Evolutionary conservation across 2,113 vertebrate genomes (phyloP).

Genomic region (Pomatostomus ruficeps): DNA sequence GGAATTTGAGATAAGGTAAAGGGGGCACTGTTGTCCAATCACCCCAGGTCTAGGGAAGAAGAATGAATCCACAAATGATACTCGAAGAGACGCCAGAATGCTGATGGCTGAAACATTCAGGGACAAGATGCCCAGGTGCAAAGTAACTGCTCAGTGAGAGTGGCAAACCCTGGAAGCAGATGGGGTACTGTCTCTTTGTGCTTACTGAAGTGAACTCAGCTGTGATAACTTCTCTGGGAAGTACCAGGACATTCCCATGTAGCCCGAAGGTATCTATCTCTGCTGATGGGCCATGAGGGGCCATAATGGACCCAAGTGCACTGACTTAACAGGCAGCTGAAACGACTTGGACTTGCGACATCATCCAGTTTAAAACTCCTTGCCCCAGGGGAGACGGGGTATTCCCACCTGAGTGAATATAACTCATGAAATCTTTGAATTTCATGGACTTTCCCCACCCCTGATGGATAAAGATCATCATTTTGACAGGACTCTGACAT

Average conservation of each 20-base stretch:
- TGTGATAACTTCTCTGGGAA: not conserved
- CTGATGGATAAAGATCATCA: not conserved
- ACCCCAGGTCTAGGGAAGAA: not conserved
- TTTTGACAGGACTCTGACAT: not conserved
- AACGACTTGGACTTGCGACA: not conserved
- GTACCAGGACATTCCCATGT: not conserved
- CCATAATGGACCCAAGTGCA: not conserved
- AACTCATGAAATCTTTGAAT: not conserved
- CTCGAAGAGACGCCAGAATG: not conserved
- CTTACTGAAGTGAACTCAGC: not conserved
- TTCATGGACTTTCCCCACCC: not conserved
- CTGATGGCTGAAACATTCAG: not conserved
- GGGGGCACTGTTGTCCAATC: rapidly evolving
- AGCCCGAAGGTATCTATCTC: not conserved
- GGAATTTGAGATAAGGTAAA: not conserved
- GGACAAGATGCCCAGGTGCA: not conserved
- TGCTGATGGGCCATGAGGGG: not conserved
- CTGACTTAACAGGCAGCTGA: not conserved
- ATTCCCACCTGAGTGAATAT: not conserved
- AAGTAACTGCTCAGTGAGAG: not conserved
- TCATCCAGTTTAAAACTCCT: not conserved
- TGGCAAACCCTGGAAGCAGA: too few species aligned
- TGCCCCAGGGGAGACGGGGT: not conserved
- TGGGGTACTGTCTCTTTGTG: not conserved
- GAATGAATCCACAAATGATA: too few species aligned